Evolutionary conservation across 1,140 invertebrate species (phyloP).

Genomic region (Diprion similis): DNA sequence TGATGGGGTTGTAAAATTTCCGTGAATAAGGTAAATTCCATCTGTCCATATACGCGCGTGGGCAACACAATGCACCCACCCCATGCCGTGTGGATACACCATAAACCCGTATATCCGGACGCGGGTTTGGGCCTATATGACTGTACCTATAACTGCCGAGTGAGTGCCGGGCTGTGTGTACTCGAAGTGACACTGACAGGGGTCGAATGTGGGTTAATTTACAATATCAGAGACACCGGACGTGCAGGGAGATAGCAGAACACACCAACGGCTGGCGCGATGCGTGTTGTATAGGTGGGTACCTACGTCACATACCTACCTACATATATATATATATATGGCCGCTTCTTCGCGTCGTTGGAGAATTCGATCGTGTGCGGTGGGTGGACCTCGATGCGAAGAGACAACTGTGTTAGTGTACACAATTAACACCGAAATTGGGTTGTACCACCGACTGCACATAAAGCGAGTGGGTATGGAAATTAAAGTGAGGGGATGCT

Average conservation of each 20-base stretch:
- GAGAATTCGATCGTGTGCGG: background rate
- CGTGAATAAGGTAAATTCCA: too few species aligned
- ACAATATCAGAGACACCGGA: constrained; percentile 42
- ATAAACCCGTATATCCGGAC: background rate
- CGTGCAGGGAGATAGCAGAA: constrained; percentile 25
- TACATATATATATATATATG: too few species aligned
- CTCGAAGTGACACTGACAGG: constrained; percentile 10
- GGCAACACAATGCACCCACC: too few species aligned
- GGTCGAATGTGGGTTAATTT: constrained; percentile 43
- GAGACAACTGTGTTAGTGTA: background rate
- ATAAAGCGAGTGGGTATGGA: background rate
- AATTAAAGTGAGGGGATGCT: background rate
- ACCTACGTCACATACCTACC: too few species aligned
- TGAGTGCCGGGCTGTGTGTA: background rate
- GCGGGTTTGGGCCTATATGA: too few species aligned
- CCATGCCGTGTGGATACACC: background rate
- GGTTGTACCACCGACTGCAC: background rate
- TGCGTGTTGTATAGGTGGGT: too few species aligned
- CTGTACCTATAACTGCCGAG: background rate
- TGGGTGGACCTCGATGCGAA: too few species aligned
- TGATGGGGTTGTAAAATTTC: too few species aligned
- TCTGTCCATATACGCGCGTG: too few species aligned
- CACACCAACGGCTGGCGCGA: constrained; percentile 11
- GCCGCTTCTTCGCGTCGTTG: background rate
- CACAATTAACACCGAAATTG: background rate